A percentile compares a stretch with the other conserved stretches of the same genome.
Conservation (phyloP, 1,140 invertebrate species). For the Chelonus insularis region DNA sequence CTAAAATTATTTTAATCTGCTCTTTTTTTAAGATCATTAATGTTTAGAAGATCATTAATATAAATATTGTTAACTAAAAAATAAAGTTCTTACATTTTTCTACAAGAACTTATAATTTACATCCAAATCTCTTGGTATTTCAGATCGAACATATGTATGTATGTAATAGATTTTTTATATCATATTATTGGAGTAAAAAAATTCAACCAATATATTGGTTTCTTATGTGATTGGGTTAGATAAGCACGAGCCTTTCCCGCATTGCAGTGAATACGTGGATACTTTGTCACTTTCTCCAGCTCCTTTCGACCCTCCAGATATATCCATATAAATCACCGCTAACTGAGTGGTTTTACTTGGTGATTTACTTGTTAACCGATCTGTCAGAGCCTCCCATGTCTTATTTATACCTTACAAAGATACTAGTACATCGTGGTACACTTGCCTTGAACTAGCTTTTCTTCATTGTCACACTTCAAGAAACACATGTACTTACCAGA, state of each 20-base stretch:
- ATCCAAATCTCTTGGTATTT: too few relatives aligned
- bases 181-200: too few relatives aligned
- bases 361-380: conserved; percentile 10
- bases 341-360: neutral
- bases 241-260: conserved; percentile 8
- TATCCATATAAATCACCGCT: neutral
- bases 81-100: too few relatives aligned
- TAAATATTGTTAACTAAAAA: too few relatives aligned
- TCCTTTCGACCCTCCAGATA: neutral
- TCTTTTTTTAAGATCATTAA: too few relatives aligned
- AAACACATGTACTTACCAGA: too few relatives aligned
- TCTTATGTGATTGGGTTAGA: neutral
- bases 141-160: too few relatives aligned
- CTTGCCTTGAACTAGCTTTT: neutral
- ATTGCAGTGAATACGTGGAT: conserved; percentile 22
- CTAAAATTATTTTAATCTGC: too few relatives aligned
- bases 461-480: too few relatives aligned
- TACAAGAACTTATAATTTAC: too few relatives aligned
- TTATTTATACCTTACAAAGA: neutral
- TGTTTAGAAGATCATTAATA: too few relatives aligned
- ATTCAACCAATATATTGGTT: neutral
- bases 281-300: neutral
- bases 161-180: too few relatives aligned
- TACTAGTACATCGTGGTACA: neutral
- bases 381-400: neutral